phyloP scores from a whole-genome alignment of 1,140 invertebrate species.

The Trinorchestia longiramus region DNA sequence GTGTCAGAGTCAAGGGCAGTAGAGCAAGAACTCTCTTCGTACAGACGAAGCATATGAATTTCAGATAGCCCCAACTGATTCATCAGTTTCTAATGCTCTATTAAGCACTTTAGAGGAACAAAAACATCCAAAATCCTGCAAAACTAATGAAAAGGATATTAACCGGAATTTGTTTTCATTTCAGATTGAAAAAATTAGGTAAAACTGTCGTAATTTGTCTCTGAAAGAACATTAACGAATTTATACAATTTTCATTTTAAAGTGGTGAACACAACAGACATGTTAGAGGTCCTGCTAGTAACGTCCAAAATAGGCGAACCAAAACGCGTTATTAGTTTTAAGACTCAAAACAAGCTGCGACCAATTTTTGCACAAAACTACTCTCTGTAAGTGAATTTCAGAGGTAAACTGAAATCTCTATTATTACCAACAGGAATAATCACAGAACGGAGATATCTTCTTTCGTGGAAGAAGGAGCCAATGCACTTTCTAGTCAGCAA shows the following conservation, averaged over 20 bases:
- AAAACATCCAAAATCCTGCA: neutral
- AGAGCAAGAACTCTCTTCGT: neutral
- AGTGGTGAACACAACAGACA: neutral
- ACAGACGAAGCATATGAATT: neutral
- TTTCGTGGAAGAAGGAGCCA: neutral
- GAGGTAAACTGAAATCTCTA: neutral
- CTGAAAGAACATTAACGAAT: neutral
- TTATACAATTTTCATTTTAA: neutral
- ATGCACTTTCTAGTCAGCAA: neutral
- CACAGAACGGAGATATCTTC: neutral
- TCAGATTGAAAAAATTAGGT: neutral
- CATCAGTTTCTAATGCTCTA: neutral
- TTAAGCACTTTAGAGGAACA: neutral
- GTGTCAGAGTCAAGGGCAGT: constrained; percentile 47
- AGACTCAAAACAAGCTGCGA: neutral
- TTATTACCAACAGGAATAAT: neutral
- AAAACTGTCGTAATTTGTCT: neutral
- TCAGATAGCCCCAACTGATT: neutral
- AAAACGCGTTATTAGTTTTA: neutral
- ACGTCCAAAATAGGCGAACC: neutral
- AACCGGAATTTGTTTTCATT: neutral
- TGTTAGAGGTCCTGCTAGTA: neutral
- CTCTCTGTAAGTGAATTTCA: neutral
- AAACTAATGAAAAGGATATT: neutral
- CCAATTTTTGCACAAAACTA: neutral